Percentiles rank a stretch among this genome's conserved stretches.
These are phyloP conservation scores for Antedon bifida DNA, from an alignment of 35 echinoderm and acorn worm genomes.

Conservation along the genomic window DNA sequence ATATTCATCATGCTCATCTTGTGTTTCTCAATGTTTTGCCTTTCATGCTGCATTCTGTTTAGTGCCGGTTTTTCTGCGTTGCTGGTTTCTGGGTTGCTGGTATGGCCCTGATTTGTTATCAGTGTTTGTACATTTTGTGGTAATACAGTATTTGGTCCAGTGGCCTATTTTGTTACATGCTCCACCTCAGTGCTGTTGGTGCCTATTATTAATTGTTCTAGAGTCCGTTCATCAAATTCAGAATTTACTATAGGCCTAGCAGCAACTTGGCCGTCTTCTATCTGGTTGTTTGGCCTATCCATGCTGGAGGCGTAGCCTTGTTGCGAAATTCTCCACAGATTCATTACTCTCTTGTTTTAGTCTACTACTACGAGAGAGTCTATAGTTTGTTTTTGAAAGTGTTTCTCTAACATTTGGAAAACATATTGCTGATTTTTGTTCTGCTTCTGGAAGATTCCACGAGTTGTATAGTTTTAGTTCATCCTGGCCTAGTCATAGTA, in stretches of 20 bases:
- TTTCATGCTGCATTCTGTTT: not conserved
- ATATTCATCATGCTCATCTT: not conserved
- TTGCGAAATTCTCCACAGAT: no score
- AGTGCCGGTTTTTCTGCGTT: not conserved
- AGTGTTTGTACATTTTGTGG: not conserved
- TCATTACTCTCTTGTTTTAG: no score
- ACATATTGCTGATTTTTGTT: not conserved
- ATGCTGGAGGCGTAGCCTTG: no score
- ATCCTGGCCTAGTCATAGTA: not conserved
- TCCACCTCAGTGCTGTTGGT: not conserved
- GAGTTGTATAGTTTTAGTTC: not conserved
- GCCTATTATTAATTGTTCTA: not conserved
- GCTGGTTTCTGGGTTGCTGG: not conserved
- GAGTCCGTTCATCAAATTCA: not conserved
- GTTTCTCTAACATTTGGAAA: not conserved
- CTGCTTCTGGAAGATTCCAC: not conserved
- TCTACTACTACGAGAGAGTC: not conserved
- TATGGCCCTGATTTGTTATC: not conserved
- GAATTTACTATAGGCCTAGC: not conserved
- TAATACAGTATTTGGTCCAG: not conserved
- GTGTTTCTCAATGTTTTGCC: not conserved
- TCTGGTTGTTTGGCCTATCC: no score
- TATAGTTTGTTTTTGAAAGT: not conserved
- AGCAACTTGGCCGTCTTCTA: not conserved
- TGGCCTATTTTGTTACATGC: conserved; percentile 6